Evolutionary conservation across 2,888 invertebrate species (phyloP).

Genomic region (Eugnorisma glareosa): DNA sequence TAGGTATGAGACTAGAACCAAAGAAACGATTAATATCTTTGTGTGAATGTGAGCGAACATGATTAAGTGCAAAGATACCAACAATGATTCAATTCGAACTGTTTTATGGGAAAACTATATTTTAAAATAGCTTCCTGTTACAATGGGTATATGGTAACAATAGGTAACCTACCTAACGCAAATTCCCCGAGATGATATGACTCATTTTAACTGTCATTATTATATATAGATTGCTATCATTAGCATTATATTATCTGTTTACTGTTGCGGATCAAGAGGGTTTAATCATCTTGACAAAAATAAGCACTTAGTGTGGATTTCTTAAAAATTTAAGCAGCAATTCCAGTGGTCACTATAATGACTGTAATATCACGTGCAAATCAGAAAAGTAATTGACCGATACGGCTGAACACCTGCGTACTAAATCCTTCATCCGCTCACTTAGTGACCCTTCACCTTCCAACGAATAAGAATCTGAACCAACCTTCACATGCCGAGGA

Average conservation of each 20-base stretch:
- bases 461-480: conserved; percentile 46
- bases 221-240: neutral
- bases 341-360: neutral
- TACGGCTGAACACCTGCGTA: conserved; percentile 49
- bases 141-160: too few species aligned
- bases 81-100: conserved; percentile 22
- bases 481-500: conserved; percentile 49
- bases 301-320: neutral
- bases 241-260: neutral
- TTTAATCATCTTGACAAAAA: neutral
- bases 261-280: neutral
- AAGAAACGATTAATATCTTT: neutral
- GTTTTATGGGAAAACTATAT: conserved; percentile 12
- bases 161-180: too few species aligned
- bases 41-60: neutral
- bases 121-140: conserved; percentile 25
- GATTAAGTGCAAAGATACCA: conserved; percentile 1
- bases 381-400: conserved; percentile 28
- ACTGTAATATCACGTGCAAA: conserved; percentile 30
- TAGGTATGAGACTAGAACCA: neutral
- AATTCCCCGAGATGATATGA: conserved; percentile 25
- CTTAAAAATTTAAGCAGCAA: neutral
- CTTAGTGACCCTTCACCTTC: conserved; percentile 60
- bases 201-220: conserved; percentile 9
- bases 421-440: conserved; percentile 49